A percentile compares a stretch with the other conserved stretches of the same genome.
Conservation (phyloP, 2,888 invertebrate species). For the Hedychridium roseum region DNA sequence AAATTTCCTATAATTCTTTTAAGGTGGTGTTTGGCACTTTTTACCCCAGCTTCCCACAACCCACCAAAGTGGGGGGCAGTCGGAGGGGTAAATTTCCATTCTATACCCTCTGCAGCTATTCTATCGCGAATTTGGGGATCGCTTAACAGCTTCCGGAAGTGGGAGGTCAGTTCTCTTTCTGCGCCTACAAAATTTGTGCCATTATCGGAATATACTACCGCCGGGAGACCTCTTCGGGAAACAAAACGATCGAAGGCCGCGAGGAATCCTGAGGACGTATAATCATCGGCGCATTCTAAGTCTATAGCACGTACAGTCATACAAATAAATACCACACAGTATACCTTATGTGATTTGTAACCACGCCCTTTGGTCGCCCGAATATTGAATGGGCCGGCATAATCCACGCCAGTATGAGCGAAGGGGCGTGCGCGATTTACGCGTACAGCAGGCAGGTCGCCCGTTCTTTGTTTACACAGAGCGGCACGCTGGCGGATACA, state of each 20-base stretch:
- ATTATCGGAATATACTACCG: slow-evolving; percentile 36
- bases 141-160: background rate
- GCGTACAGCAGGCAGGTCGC: background rate
- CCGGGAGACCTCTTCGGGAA: slow-evolving; percentile 28
- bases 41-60: slow-evolving; percentile 42
- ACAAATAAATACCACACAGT: slow-evolving; percentile 40
- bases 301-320: slow-evolving; percentile 36
- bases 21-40: slow-evolving; percentile 38
- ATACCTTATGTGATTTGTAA: slow-evolving; percentile 26
- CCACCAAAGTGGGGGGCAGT: slow-evolving; percentile 40
- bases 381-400: slow-evolving; percentile 29
- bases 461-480: background rate
- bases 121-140: background rate
- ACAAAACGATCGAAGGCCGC: slow-evolving; percentile 35
- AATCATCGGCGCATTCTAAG: slow-evolving; percentile 34
- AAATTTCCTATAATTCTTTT: slow-evolving; percentile 21
- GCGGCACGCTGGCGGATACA: background rate
- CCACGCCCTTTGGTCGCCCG: slow-evolving; percentile 23
- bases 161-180: slow-evolving; percentile 20
- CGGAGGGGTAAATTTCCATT: slow-evolving; percentile 42
- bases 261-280: slow-evolving; percentile 33
- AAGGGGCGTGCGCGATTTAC: background rate
- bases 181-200: slow-evolving; percentile 47
- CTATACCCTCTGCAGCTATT: slow-evolving; percentile 6
- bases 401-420: slow-evolving; percentile 32